A percentile compares a stretch with the other conserved stretches of the same genome.
Evolutionary conservation across 1,140 invertebrate species (phyloP).

Genomic region (Drosophila gunungcola): DNA sequence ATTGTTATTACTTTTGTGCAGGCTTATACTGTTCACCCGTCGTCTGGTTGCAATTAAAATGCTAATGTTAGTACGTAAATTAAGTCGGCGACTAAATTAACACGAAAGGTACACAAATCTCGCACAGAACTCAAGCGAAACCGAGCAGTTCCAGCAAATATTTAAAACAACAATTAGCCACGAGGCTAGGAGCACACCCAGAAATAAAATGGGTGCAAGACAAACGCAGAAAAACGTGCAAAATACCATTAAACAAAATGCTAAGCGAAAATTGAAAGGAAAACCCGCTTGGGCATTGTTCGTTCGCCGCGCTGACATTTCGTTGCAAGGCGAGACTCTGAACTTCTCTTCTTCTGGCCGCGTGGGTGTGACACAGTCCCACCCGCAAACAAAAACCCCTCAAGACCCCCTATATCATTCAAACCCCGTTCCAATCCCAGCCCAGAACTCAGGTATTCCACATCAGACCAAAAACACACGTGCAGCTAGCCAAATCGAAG

Average conservation of each 20-base stretch:
- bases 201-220: slow-evolving; percentile 37
- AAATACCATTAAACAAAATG: slow-evolving; percentile 46
- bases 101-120: slow-evolving; percentile 34
- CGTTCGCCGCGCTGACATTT: slow-evolving; percentile 61
- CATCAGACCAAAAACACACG: slow-evolving; percentile 46
- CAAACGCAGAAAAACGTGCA: slow-evolving; percentile 24
- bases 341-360: slow-evolving; percentile 49
- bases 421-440: not conserved
- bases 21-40: slow-evolving; percentile 12
- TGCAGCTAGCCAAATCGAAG: slow-evolving; percentile 32
- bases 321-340: slow-evolving; percentile 39
- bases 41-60: slow-evolving; percentile 61
- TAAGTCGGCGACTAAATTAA: slow-evolving; percentile 55
- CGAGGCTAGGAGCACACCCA: slow-evolving; percentile 51
- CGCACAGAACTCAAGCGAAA: slow-evolving; percentile 20
- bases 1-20: slow-evolving; percentile 34
- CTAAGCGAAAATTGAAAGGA: slow-evolving; percentile 26
- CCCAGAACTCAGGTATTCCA: slow-evolving; percentile 21
- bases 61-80: slow-evolving; percentile 56
- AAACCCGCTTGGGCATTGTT: slow-evolving; percentile 34
- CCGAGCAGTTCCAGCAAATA: slow-evolving; percentile 59
- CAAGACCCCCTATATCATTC: not conserved
- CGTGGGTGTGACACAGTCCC: slow-evolving; percentile 46
- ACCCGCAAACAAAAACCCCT: not conserved
- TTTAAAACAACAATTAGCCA: slow-evolving; percentile 67